Percentiles rank a stretch among this genome's conserved stretches.
phyloP scores from a whole-genome alignment of 2,113 vertebrate genomes.

The Circaetus gallicus region DNA sequence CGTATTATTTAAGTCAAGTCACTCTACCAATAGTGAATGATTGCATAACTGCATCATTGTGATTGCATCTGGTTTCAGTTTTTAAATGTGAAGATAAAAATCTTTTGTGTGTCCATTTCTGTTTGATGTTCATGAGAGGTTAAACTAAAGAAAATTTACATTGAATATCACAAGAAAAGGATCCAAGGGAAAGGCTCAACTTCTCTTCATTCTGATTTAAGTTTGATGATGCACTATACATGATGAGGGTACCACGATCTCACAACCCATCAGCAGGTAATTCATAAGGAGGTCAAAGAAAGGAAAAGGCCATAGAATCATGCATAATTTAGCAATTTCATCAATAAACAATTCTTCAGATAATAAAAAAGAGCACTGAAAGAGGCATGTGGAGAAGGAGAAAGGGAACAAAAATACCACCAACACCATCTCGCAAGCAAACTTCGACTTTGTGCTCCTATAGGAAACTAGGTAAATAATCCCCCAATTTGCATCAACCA shows the following conservation, averaged over 20 bases:
- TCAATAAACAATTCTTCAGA: constrained; percentile 45
- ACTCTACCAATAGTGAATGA: background rate
- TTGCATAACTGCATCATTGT: background rate
- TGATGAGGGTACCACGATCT: constrained; percentile 6
- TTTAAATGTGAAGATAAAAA: background rate
- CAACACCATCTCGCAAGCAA: background rate
- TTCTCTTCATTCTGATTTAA: background rate
- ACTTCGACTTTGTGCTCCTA: background rate
- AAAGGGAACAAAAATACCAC: background rate
- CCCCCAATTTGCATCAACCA: background rate
- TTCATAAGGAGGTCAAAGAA: constrained; percentile 41
- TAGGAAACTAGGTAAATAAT: background rate
- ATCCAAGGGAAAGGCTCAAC: background rate
- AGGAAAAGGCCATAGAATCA: constrained; percentile 24
- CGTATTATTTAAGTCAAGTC: background rate
- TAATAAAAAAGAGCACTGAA: constrained; percentile 29
- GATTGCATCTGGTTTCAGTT: background rate
- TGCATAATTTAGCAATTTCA: constrained; percentile 45
- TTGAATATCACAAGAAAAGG: background rate
- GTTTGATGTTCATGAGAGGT: background rate
- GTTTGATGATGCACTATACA: constrained; percentile 32
- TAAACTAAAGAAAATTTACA: background rate
- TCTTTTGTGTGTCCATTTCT: background rate
- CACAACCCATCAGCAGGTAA: constrained; percentile 19
- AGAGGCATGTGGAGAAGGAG: background rate